Evolutionary conservation across 2,797 vertebrate genomes (phyloP).

Genomic region (Galaxias olidus): DNA sequence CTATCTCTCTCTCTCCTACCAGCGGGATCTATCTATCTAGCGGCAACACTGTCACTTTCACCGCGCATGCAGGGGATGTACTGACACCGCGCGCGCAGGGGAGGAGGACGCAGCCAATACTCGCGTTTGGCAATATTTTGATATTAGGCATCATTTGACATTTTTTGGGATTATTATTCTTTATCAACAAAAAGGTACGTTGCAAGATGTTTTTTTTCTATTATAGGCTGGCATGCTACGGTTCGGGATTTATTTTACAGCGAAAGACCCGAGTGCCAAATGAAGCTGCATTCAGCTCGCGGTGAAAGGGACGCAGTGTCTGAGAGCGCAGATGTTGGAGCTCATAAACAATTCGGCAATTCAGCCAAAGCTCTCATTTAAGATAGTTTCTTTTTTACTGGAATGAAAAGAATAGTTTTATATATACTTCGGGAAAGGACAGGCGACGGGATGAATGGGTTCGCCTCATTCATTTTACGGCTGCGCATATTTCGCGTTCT

Average conservation of each 20-base stretch:
- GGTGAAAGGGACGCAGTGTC: not conserved
- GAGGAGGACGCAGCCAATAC: slow-evolving; percentile 36
- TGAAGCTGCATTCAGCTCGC: slow-evolving; percentile 25
- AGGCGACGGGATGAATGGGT: slow-evolving; percentile 32
- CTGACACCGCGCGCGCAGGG: slow-evolving; percentile 65
- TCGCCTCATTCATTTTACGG: slow-evolving; percentile 46
- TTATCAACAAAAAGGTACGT: slow-evolving; percentile 56
- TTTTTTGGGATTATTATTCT: slow-evolving; percentile 74
- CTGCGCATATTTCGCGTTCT: slow-evolving; percentile 45
- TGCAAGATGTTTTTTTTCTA: not conserved
- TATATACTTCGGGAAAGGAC: slow-evolving; percentile 32
- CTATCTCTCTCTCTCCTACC: slow-evolving; percentile 27
- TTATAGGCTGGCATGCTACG: not conserved
- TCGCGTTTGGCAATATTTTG: slow-evolving; percentile 32
- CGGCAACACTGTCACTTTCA: slow-evolving; percentile 59
- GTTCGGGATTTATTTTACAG: slow-evolving; percentile 13
- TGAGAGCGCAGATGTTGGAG: slow-evolving; percentile 41
- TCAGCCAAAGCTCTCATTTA: slow-evolving; percentile 44
- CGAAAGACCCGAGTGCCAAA: not conserved
- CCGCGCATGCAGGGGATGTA: slow-evolving; percentile 75
- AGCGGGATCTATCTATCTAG: slow-evolving; percentile 22
- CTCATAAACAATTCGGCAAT: slow-evolving; percentile 27
- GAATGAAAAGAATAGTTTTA: slow-evolving; percentile 48
- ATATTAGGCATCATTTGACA: slow-evolving; percentile 36
- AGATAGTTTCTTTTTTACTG: slow-evolving; percentile 45